phyloP scores from a whole-genome alignment of 2,113 vertebrate species.

The Planiliza haematocheilus region DNA sequence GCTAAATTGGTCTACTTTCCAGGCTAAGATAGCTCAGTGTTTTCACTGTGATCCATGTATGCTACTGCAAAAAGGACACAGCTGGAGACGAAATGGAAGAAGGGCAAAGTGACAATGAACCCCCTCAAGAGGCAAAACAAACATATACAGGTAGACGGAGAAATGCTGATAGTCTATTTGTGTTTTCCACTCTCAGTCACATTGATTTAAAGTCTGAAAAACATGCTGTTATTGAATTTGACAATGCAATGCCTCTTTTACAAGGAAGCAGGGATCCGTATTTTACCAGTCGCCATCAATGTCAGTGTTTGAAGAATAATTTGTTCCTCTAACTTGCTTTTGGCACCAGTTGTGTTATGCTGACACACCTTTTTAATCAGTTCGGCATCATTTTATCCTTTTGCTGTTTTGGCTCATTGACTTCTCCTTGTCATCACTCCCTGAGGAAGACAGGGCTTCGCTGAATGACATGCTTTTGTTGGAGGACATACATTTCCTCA shows the following conservation, averaged over 20 bases:
- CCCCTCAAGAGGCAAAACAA: too few species aligned
- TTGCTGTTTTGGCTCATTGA: conserved; percentile 21
- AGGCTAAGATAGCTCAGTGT: neutral
- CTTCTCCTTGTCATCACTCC: neutral
- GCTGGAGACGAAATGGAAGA: neutral
- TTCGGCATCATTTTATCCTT: conserved; percentile 28
- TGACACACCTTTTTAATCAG: neutral
- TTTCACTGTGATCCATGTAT: neutral
- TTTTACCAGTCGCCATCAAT: neutral
- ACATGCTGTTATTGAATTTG: neutral
- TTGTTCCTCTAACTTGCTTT: conserved; percentile 13
- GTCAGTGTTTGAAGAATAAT: neutral
- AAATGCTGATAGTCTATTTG: too few species aligned
- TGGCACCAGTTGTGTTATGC: neutral
- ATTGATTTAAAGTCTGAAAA: neutral
- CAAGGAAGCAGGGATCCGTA: neutral
- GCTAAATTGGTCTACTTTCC: too few species aligned
- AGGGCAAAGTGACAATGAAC: neutral
- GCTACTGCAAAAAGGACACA: neutral
- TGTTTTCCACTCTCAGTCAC: neutral
- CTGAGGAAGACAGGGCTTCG: neutral
- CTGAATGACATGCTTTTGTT: neutral
- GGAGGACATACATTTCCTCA: neutral
- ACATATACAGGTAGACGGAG: too few species aligned
- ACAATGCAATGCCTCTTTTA: neutral